A percentile compares a stretch with the other conserved stretches of the same genome.
phyloP scores from a whole-genome alignment of 1,140 invertebrate genomes.

The Gonioctena quinquepunctata region DNA sequence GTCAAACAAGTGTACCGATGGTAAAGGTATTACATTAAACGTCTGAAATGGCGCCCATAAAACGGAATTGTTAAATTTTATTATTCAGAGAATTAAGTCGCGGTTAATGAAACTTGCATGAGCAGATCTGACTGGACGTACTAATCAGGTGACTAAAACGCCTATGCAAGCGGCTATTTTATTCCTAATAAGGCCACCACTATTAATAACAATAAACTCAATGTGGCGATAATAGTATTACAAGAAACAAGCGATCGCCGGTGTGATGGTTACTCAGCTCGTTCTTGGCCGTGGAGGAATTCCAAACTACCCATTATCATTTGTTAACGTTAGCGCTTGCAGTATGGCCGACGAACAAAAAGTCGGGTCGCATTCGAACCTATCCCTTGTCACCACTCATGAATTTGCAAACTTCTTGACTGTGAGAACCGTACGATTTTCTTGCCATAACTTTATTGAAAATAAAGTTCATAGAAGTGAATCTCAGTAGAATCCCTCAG shows the following conservation, averaged over 20 bases:
- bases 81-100: constrained; percentile 42
- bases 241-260: constrained; percentile 42
- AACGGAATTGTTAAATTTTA: constrained; percentile 47
- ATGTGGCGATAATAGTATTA: constrained; percentile 55
- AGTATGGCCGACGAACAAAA: constrained; percentile 28
- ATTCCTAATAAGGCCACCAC: constrained; percentile 52
- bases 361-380: constrained; percentile 2
- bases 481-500: no score
- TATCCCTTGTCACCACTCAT: neutral
- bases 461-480: neutral
- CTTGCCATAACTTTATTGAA: neutral
- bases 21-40: constrained; percentile 35
- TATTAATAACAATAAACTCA: constrained; percentile 57
- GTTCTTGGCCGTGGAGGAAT: constrained; percentile 45
- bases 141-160: constrained; percentile 53
- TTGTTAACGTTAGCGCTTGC: constrained; percentile 44
- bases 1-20: constrained; percentile 44
- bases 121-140: constrained; percentile 23
- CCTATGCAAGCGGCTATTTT: constrained; percentile 44
- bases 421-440: neutral
- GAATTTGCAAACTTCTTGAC: constrained; percentile 14
- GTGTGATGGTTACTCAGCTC: constrained; percentile 22
- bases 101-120: constrained; percentile 44
- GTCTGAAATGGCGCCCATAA: constrained; percentile 37
- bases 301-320: constrained; percentile 51